A percentile compares a stretch with the other conserved stretches of the same genome.
Conservation (phyloP, 2,797 vertebrate species). For the Tenualosa thibaudeaui region DNA sequence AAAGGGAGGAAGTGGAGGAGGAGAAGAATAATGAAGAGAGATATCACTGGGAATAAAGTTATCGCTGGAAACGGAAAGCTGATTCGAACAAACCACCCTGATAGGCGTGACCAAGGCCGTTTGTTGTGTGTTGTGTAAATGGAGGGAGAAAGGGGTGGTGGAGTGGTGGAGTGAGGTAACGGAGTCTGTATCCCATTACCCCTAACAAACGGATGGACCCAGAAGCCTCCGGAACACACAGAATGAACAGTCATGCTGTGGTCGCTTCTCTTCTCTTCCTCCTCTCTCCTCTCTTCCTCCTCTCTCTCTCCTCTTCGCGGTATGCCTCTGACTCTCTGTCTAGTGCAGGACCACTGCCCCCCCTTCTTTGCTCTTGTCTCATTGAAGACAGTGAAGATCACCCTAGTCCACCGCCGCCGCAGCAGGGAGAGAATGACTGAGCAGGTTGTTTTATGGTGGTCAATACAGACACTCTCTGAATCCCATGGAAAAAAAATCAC, state of each 20-base stretch:
- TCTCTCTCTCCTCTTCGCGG: background rate
- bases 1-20: background rate
- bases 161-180: background rate
- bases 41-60: constrained; percentile 29
- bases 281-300: background rate
- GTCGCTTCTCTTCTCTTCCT: background rate
- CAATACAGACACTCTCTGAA: background rate
- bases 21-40: background rate
- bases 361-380: background rate
- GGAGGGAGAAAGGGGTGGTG: background rate
- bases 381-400: constrained; percentile 1
- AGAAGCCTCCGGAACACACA: constrained; percentile 6
- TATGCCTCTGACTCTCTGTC: background rate
- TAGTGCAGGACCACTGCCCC: background rate
- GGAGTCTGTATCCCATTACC: background rate
- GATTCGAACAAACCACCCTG: background rate
- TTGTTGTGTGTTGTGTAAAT: constrained; percentile 4
- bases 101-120: background rate
- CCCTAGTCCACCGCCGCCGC: background rate
- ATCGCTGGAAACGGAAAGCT: background rate
- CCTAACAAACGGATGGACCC: background rate
- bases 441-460: background rate
- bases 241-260: constrained; percentile 1
- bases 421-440: background rate
- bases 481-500: background rate